Evolutionary conservation across 2,797 vertebrate species (phyloP).

Genomic region (Phoebastria nigripes): DNA sequence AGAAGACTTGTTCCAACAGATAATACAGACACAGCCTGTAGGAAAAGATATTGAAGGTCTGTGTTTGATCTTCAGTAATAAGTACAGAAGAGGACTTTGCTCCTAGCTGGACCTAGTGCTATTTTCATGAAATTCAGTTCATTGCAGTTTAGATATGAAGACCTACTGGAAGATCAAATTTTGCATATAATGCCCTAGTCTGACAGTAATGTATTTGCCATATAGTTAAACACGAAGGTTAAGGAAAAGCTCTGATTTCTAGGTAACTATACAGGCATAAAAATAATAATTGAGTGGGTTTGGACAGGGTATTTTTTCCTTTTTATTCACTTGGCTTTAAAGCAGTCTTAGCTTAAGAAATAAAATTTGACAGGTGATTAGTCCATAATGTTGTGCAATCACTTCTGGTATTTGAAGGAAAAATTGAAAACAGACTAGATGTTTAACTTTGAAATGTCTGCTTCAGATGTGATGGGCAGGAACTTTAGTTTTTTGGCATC

Average conservation of each 20-base stretch:
- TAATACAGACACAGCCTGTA: background rate
- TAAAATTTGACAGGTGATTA: constrained; percentile 70
- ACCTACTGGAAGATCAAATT: background rate
- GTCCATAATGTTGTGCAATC: constrained; percentile 60
- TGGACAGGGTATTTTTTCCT: constrained; percentile 38
- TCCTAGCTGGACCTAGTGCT: background rate
- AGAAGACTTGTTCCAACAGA: background rate
- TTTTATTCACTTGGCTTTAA: constrained; percentile 54
- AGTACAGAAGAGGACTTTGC: background rate
- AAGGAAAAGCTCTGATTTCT: constrained; percentile 23
- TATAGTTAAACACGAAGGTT: constrained; percentile 24
- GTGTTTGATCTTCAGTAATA: background rate
- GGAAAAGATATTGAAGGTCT: background rate
- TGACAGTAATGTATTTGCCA: constrained; percentile 36
- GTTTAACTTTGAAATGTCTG: constrained; percentile 47
- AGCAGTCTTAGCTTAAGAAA: constrained; percentile 60
- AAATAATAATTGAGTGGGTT: constrained; percentile 38
- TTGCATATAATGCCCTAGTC: background rate
- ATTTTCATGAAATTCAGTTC: background rate
- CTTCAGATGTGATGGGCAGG: background rate
- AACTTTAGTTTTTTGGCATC: background rate
- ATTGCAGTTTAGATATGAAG: background rate
- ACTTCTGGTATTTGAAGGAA: constrained; percentile 58
- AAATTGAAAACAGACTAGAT: constrained; percentile 54
- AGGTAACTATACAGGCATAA: constrained; percentile 26